A percentile compares a stretch with the other conserved stretches of the same genome.
These are phyloP conservation scores for Taenaris catops DNA, from an alignment of 2,888 invertebrate genomes.

Conservation along the genomic window DNA sequence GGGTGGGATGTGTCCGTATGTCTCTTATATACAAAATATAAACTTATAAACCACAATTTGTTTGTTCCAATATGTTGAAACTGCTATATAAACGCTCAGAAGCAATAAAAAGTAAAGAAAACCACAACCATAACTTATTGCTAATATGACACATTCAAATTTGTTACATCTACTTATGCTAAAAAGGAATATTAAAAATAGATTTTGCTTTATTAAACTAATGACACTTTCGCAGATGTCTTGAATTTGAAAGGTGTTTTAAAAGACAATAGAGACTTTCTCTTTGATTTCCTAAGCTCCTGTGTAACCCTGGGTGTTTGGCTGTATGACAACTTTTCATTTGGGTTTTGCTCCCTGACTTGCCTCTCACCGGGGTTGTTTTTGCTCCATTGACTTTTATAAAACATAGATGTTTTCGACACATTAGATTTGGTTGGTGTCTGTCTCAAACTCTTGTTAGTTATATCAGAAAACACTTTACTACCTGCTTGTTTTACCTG, in stretches of 20 bases:
- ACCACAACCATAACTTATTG: conserved; percentile 28
- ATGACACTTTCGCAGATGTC: conserved; percentile 54
- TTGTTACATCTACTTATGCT: not conserved
- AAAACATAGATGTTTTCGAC: conserved; percentile 9
- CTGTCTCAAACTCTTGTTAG: conserved; percentile 50
- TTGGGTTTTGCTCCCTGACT: conserved; percentile 41
- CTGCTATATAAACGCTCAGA: conserved; percentile 12
- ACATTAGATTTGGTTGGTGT: conserved; percentile 57
- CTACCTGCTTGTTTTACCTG: conserved; percentile 50
- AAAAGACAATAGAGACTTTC: conserved; percentile 63
- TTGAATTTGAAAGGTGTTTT: conserved; percentile 74
- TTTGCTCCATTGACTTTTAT: conserved; percentile 49
- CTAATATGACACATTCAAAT: conserved; percentile 14
- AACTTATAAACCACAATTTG: conserved; percentile 26
- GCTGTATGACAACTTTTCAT: conserved; percentile 37
- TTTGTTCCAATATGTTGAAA: conserved; percentile 18
- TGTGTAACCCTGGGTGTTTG: conserved; percentile 47
- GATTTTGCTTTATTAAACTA: conserved; percentile 1
- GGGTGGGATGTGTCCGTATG: conserved; percentile 75
- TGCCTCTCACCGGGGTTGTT: conserved; percentile 40
- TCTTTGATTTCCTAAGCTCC: conserved; percentile 55
- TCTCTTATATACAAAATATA: conserved; percentile 43
- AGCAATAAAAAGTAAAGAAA: conserved; percentile 9
- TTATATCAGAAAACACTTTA: conserved; percentile 52
- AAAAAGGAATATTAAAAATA: conserved; percentile 3